Evolutionary conservation across 2,888 invertebrate genomes (phyloP).

Genomic region (Stenodema calcarata): DNA sequence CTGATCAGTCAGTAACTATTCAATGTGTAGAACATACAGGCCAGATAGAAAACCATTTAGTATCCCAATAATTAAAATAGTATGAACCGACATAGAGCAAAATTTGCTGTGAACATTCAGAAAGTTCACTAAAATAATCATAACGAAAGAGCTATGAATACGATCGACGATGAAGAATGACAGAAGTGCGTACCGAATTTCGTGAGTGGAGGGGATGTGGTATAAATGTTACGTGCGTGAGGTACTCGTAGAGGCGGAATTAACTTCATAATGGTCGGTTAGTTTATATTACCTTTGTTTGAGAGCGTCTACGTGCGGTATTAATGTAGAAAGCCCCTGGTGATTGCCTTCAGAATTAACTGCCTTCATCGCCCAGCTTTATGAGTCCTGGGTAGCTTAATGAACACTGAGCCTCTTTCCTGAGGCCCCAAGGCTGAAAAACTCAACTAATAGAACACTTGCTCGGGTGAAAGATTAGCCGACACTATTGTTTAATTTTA

Average conservation of each 20-base stretch:
- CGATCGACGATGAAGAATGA: too few relatives aligned
- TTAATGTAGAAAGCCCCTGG: not conserved
- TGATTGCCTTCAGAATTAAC: conserved; percentile 9
- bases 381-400: not conserved
- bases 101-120: too few relatives aligned
- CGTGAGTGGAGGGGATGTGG: too few relatives aligned
- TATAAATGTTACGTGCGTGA: not conserved
- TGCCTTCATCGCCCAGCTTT: not conserved
- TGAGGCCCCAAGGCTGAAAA: not conserved
- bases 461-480: not conserved
- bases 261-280: not conserved
- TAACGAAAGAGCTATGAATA: too few relatives aligned
- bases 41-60: too few relatives aligned
- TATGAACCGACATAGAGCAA: too few relatives aligned
- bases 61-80: too few relatives aligned
- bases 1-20: too few relatives aligned
- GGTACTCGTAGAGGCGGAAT: not conserved
- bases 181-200: too few relatives aligned
- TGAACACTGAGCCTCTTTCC: not conserved
- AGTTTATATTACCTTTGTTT: conserved; percentile 6
- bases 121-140: too few relatives aligned
- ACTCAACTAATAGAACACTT: not conserved
- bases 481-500: too few relatives aligned
- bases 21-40: too few relatives aligned
- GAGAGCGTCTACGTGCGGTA: conserved; percentile 1